A percentile compares a stretch with the other conserved stretches of the same genome.
phyloP scores from a whole-genome alignment of 2,113 vertebrate genomes.

The human (Homo sapiens) region GRCh38 chrX:104066501-104067000 shows the following conservation, averaged over 20 bases:
- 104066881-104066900: neutral
- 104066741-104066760: neutral
- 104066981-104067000: too few species aligned
- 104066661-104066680: neutral
- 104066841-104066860: too few species aligned
- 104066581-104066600: neutral
- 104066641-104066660: neutral
- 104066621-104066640: too few species aligned
- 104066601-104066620: neutral
- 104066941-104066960: too few species aligned
- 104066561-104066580: neutral
- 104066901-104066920: neutral
- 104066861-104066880: neutral
- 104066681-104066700: neutral
- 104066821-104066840: neutral
- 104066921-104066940: too few species aligned
- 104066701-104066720: neutral
- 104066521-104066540: too few species aligned
- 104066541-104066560: neutral
- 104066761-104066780: neutral
- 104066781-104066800: neutral
- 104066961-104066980: too few species aligned
- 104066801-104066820: neutral
- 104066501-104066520: neutral
- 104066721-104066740: neutral